Base-by-base conservation (phyloP, 92 coral and sea anemone genomes). In the Porites evermanni region DNA sequence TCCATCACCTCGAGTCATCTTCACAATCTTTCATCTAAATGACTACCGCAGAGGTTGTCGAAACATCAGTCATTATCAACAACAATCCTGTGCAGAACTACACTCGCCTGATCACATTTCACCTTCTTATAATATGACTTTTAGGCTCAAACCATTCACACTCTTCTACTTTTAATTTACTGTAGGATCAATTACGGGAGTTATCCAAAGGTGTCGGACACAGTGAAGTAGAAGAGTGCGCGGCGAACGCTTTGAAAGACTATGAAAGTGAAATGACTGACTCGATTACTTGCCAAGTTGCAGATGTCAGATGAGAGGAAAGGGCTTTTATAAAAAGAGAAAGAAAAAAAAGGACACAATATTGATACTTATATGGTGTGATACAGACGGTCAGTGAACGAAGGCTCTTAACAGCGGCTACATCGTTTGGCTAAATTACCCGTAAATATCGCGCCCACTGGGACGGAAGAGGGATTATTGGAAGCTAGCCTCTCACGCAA, bases 131-230 rank as follows among this genome's bases (percentile, higher is more conserved):
- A 38, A 38, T 4, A 38, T 38, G 47, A 38, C 7, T 4, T 38
- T 38, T 38, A 4, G 47, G 47, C 0, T 38, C 47, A 38, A 38
- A 38, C 47, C 47, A 38, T 38, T 67, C 8, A 51, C 12, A 51
- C 6, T 54, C 20, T 13, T 56, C 32, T 58, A 18, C 47, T 54
- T 13, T 19, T 20, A 13, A 29, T 77, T 54, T 82, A 10, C 38
- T 23, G 17, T 72, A 90, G 93, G 93, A 86, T 19, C 90, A 86
- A 18, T 87, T 85, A 1, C 52, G 51, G 13, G 79, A 78, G 77
- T 73, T 86, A 67, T 52, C 24, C 50, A 78, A 90, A 18, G 79
- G 84, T 16, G 72, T 90, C 5, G 90, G 83, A 10, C 90, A 90
- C 87, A 78, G 71, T 18, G 90, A 76, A 65, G 89, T 87, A 18